Evolutionary conservation across 2,888 invertebrate species (phyloP).

Genomic region (Frankliniella intonsa): DNA sequence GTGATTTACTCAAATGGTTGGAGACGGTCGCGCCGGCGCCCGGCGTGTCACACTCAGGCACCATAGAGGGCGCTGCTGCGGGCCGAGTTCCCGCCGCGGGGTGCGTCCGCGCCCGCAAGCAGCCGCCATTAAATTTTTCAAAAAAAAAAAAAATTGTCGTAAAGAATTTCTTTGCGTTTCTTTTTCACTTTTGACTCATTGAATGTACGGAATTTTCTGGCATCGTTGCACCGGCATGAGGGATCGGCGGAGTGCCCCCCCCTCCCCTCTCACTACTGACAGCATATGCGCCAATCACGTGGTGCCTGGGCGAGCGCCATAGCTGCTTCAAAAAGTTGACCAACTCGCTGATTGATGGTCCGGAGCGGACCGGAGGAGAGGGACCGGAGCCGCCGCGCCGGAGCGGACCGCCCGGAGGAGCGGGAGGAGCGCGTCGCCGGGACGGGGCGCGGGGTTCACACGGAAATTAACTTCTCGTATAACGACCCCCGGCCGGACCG

Average conservation of each 20-base stretch:
- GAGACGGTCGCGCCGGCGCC: background rate
- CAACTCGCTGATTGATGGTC: background rate
- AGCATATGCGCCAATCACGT: background rate
- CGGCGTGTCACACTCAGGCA: background rate
- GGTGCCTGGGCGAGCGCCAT: background rate
- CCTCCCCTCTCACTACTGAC: background rate
- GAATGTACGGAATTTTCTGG: too few relatives aligned
- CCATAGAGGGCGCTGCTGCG: background rate
- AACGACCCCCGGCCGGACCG: background rate
- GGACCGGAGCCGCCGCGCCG: background rate
- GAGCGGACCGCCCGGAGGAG: background rate
- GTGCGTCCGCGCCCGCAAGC: too few relatives aligned
- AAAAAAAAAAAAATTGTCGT: too few relatives aligned
- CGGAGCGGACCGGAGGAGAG: background rate
- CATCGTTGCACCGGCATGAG: too few relatives aligned
- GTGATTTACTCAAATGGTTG: conserved; percentile 13
- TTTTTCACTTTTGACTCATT: too few relatives aligned
- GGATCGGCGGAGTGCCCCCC: too few relatives aligned
- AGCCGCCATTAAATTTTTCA: too few relatives aligned
- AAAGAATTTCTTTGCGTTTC: too few relatives aligned
- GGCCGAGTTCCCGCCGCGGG: too few relatives aligned
- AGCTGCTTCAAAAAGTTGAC: background rate
- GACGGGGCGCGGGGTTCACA: background rate
- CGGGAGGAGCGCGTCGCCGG: background rate
- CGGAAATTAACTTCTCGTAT: conserved; percentile 19